Evolutionary conservation across 2,113 vertebrate species (phyloP), one percentile per base, ranked within the genome.

Genomic region (Tichodroma muraria): DNA sequence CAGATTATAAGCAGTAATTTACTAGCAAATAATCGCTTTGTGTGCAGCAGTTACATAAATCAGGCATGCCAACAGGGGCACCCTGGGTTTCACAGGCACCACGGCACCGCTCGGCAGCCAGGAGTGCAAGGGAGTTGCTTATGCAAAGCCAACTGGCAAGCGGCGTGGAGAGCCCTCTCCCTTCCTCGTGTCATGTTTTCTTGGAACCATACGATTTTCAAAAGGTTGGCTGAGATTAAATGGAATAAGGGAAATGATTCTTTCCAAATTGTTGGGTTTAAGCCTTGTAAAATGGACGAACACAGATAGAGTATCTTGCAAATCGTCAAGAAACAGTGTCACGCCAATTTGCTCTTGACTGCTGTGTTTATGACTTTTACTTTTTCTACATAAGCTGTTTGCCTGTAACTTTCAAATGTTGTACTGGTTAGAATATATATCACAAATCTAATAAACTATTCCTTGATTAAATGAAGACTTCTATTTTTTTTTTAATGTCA

Each of bases 1-100:
- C 68, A 85, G 95, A 97, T 95, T 94, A 93, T 91, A 81, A 89
- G 31, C 81, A 88, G 81, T 38, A 73, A 89, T 95, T 95, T 91
- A 44, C 81, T 88, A 80, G 63, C 5, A 13, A 94, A 88, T 64
- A 85, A 93, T 73, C 38, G 78, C 71, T 70, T 73, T 73, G 57
- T 57, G 33, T 1, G 23, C 47, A 88, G 82, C 3, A 13, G 75
- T 96, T 95, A 94, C 82, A 78, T 89, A 88, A 89, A 52, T 15
- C 30, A 6, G 37, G 64, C 68, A 57, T 53, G 69, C 60, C 65
- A 88, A 30, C 68, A 31, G 19, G 0, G 2, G 28, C 28, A 76
- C 28, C 59, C 73, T 3, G 6, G n/a, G 11, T 52, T 38, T 38
- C 69, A 59, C 60, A 4, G 1, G 64, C 38, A 64, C 24, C 73